Evolutionary conservation across 2,797 vertebrate genomes (phyloP).

Genomic region (Heteromormyrus szaboi): DNA sequence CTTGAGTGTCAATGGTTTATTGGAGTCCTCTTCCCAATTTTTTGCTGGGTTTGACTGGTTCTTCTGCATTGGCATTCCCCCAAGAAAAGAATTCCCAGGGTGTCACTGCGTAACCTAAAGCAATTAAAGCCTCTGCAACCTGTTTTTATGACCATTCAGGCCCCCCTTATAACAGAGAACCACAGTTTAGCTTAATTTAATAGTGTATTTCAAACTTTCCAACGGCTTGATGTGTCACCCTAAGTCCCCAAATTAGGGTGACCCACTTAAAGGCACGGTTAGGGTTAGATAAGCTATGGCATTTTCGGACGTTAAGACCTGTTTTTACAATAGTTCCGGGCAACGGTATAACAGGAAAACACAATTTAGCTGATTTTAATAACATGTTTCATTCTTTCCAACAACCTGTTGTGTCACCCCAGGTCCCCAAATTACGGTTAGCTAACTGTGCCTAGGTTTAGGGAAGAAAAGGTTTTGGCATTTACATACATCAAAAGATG

Average conservation of each 20-base stretch:
- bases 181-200: background rate
- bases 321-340: background rate
- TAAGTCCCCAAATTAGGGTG: background rate
- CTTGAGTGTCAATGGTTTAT: background rate
- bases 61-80: background rate
- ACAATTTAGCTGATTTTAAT: background rate
- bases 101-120: background rate
- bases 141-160: background rate
- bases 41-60: background rate
- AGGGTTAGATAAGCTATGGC: background rate
- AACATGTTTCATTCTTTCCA: background rate
- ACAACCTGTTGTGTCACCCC: background rate
- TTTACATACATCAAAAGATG: background rate
- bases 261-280: background rate
- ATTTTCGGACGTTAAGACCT: background rate
- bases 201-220: background rate
- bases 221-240: background rate
- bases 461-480: background rate
- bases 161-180: background rate
- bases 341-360: background rate
- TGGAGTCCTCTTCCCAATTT: background rate
- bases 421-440: background rate
- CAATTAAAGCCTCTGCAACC: background rate
- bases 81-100: background rate
- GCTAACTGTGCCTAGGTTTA: background rate